Base-by-base conservation (phyloP, 2,113 vertebrate genomes). In the Cyanoderma ruficeps region DNA sequence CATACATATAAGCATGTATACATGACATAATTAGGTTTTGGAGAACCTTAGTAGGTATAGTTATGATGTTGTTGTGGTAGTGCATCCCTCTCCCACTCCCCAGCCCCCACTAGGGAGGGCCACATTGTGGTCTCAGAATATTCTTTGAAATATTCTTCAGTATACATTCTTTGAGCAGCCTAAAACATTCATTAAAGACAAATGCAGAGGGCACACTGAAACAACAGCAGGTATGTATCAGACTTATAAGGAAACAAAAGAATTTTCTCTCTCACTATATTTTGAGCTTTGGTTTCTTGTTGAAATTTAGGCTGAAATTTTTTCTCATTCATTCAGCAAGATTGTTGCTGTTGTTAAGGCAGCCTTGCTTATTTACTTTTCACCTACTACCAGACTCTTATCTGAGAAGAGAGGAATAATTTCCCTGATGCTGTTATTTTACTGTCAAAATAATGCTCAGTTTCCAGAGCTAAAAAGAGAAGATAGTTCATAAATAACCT, bases 31-130 rank as follows among this genome's bases (percentile, higher is more conserved):
- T 39, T 59, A 60, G 11, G 9, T 8, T 94, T 82, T 49, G 20
- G 46, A 57, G 23, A 88, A 84, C 20, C 6, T 55, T 60, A 33
- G 46, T 10, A 33, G 8, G 9, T 68, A 15, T 31, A 44, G 7
- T 33, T 22, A 10, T 37, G 9, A 15, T 23, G 27, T 23, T 31
- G 11, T 7, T 37, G 12, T 20, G 27, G 7, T 16, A 7, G 9
- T 21, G 19, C 15, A 59, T 30, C 28, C 7, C 14, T 60, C 7
- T 28, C 20, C 23, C 13, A 15, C 6, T 39, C 16, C 16, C 5
- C 15, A 28, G 3, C 7, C 13, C 4, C 2, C 1, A 18, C 4
- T 1, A 39, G 7, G 15, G 9, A 39, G 7, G 15, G 9, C 4
- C 13, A 16, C 28, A 59, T 3, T n/a, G 3, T 20, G 7, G 20